Evolutionary conservation across 2,113 vertebrate genomes (phyloP).

Genomic region (Alaudala cheleensis): DNA sequence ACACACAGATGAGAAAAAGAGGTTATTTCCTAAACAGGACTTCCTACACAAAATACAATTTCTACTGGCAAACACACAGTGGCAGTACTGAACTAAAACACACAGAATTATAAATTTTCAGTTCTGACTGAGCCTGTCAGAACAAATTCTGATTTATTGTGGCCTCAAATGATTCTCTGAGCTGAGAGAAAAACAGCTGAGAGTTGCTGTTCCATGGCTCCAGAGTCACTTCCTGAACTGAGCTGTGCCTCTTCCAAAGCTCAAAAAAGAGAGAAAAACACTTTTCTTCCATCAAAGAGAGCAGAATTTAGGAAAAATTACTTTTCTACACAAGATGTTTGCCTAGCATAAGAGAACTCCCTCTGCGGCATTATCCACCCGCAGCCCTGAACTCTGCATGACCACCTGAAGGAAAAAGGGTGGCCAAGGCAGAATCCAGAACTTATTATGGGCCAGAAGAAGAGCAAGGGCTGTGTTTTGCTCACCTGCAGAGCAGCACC

Average conservation of each 20-base stretch:
- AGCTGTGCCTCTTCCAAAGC: not conserved
- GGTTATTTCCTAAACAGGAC: not conserved
- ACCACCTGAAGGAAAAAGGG: not conserved
- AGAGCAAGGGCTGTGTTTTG: not conserved
- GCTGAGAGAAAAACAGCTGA: not conserved
- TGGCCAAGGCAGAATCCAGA: not conserved
- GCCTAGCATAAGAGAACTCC: fast-evolving
- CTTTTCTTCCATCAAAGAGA: not conserved
- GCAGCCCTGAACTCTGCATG: fast-evolving
- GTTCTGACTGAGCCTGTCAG: not conserved
- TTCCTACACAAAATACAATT: not conserved
- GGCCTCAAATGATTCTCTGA: not conserved
- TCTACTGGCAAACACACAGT: not conserved
- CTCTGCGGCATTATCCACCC: not conserved
- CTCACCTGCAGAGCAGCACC: slow-evolving; percentile 94
- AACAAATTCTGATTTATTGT: not conserved
- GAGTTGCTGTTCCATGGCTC: not conserved
- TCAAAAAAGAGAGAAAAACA: not conserved
- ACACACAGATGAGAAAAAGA: not conserved
- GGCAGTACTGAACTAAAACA: not conserved
- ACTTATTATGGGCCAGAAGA: fast-evolving
- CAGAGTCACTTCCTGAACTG: not conserved
- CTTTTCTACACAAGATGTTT: not conserved
- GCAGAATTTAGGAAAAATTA: not conserved
- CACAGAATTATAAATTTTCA: not conserved